A percentile compares a stretch with the other conserved stretches of the same genome.
These are phyloP conservation scores for Colostygia pectinataria DNA, from an alignment of 2,888 invertebrate species.

Conservation along the genomic window DNA sequence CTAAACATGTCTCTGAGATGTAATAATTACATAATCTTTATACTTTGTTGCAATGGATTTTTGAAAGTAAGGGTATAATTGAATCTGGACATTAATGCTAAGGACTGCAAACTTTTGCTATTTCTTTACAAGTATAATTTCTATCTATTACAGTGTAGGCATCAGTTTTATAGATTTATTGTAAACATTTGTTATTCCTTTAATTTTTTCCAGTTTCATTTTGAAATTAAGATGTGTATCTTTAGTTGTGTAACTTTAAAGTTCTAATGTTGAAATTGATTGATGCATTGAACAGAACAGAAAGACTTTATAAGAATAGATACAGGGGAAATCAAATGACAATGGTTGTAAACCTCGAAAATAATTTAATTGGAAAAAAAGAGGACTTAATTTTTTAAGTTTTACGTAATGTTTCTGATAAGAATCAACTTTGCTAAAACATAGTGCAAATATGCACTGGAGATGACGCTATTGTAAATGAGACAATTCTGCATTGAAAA, in stretches of 20 bases:
- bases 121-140: constrained; percentile 63
- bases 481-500: constrained; percentile 23
- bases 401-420: constrained; percentile 52
- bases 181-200: constrained; percentile 46
- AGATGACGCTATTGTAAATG: constrained; percentile 24
- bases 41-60: constrained; percentile 59
- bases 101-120: constrained; percentile 74
- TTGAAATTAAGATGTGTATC: constrained; percentile 40
- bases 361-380: constrained; percentile 38
- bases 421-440: constrained; percentile 53
- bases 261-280: constrained; percentile 36
- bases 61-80: constrained; percentile 58
- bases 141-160: constrained; percentile 52
- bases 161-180: constrained; percentile 51
- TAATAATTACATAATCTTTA: constrained; percentile 43
- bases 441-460: constrained; percentile 38
- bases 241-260: constrained; percentile 36
- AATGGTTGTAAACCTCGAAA: constrained; percentile 40
- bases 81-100: constrained; percentile 57
- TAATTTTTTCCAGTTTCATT: constrained; percentile 45
- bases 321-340: constrained; percentile 52
- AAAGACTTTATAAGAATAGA: constrained; percentile 44
- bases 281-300: constrained; percentile 36
- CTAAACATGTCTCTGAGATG: constrained; percentile 58
- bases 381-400: constrained; percentile 55